These are phyloP conservation scores for Atta colombica DNA, from an alignment of 1,140 invertebrate species.

Conservation along the genomic window DNA sequence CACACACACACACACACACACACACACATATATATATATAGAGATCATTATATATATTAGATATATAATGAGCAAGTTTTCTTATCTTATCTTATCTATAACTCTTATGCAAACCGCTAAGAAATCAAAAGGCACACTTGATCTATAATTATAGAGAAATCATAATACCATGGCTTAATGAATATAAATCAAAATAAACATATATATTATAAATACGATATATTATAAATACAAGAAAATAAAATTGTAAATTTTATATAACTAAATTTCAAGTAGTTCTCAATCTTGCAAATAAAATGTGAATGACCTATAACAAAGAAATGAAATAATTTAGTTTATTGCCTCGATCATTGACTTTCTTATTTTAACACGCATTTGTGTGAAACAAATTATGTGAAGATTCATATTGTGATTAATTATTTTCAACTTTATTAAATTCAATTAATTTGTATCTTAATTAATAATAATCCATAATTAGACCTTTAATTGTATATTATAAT, in stretches of 20 bases:
- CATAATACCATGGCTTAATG: background rate
- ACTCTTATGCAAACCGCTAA: background rate
- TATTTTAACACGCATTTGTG: slow-evolving; percentile 13
- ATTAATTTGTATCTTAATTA: slow-evolving; percentile 19
- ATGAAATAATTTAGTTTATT: background rate
- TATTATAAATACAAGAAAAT: too few species aligned
- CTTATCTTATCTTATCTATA: background rate
- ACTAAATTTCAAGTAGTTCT: background rate
- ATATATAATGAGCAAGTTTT: background rate
- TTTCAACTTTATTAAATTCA: slow-evolving; percentile 27
- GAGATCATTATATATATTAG: background rate
- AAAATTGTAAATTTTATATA: background rate
- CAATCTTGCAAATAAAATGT: background rate
- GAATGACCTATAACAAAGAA: background rate
- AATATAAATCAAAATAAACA: background rate
- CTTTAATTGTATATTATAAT: slow-evolving; percentile 18
- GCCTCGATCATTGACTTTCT: background rate
- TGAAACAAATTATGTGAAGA: background rate
- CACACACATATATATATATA: background rate
- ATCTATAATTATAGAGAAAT: background rate
- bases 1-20: too few species aligned
- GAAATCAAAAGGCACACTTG: background rate
- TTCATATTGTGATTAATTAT: slow-evolving; percentile 9
- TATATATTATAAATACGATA: background rate
- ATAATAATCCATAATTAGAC: background rate